phyloP scores from a whole-genome alignment of 2,888 invertebrate genomes.

The Hedya salicella region DNA sequence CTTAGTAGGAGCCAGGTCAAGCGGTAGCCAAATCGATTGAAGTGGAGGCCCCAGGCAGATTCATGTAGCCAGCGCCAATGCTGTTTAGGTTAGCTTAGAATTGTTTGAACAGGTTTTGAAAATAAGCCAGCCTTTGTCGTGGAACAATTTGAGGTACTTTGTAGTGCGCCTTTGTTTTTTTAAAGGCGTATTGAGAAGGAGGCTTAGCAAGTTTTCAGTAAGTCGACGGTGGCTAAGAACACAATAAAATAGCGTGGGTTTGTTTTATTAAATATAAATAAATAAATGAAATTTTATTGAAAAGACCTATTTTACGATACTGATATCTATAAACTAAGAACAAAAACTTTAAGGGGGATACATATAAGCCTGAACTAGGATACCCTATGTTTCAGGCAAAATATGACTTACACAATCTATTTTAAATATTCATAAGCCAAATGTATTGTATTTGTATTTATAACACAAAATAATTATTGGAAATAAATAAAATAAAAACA shows the following conservation, averaged over 20 bases:
- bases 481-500: too few relatives aligned
- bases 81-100: conserved; percentile 60
- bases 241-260: neutral
- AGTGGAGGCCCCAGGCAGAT: conserved; percentile 58
- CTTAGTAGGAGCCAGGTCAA: conserved; percentile 55
- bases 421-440: too few relatives aligned
- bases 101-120: conserved; percentile 57
- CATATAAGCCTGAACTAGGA: too few relatives aligned
- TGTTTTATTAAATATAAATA: too few relatives aligned
- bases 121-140: conserved; percentile 58
- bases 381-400: too few relatives aligned
- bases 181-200: conserved; percentile 19
- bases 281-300: too few relatives aligned
- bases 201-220: neutral
- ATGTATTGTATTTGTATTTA: too few relatives aligned
- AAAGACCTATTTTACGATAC: too few relatives aligned
- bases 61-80: conserved; percentile 58
- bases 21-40: conserved; percentile 68
- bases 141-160: conserved; percentile 53
- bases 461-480: too few relatives aligned
- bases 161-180: conserved; percentile 27
- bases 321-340: too few relatives aligned
- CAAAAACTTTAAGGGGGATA: too few relatives aligned
- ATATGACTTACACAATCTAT: too few relatives aligned
- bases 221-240: conserved; percentile 11